Evolutionary conservation across 2,888 invertebrate genomes (phyloP).

Genomic region (Nymphalis c-album): DNA sequence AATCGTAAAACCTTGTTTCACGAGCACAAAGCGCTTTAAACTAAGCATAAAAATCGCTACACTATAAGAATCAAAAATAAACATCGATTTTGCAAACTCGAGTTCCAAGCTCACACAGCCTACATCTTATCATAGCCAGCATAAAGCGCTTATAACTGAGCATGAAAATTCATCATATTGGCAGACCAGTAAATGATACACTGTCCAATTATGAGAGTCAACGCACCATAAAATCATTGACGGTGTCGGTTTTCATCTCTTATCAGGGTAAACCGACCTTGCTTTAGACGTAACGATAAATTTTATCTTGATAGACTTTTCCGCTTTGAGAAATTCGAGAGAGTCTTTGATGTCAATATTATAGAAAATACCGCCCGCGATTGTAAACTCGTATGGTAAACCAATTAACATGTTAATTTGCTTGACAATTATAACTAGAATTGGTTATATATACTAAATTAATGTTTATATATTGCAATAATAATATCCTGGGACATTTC

Average conservation of each 20-base stretch:
- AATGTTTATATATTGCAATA: too few species aligned
- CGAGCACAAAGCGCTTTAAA: too few species aligned
- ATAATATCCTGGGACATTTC: too few species aligned
- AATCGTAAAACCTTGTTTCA: too few species aligned
- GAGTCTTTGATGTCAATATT: conserved; percentile 13
- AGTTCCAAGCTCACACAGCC: too few species aligned
- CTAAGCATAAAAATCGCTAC: too few species aligned
- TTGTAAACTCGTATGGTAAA: neutral
- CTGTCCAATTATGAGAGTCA: conserved; percentile 10
- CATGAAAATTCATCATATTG: neutral
- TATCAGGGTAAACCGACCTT: conserved; percentile 18
- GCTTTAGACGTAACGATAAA: conserved; percentile 14
- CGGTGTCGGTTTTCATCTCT: conserved; percentile 17
- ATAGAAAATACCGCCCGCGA: neutral
- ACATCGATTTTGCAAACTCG: too few species aligned
- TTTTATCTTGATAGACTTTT: conserved; percentile 27
- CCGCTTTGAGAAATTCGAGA: conserved; percentile 13
- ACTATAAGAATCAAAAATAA: too few species aligned
- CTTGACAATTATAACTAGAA: too few species aligned
- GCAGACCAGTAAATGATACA: neutral
- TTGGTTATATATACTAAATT: too few species aligned
- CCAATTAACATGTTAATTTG: neutral
- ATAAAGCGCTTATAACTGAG: neutral
- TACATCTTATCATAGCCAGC: neutral
- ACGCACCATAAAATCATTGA: conserved; percentile 13